Conservation (phyloP, 2,888 invertebrate species). For the Dendrolimus pini region DNA sequence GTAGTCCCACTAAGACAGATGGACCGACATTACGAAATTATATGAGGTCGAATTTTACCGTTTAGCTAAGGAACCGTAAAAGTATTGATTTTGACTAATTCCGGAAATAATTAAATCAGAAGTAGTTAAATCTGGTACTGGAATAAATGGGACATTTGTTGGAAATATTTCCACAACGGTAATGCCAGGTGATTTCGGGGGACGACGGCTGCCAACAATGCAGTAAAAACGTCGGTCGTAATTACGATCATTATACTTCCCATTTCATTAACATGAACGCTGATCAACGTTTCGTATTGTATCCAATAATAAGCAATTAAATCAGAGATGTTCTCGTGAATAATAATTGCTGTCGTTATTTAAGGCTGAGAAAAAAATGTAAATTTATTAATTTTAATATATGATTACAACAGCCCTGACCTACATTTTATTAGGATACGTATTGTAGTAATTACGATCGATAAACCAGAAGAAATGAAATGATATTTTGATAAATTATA, state of each 20-base stretch:
- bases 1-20: too few species aligned
- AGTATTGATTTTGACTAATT: constrained; percentile 17
- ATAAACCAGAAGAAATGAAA: too few species aligned
- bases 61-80: too few species aligned
- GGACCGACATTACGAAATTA: too few species aligned
- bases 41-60: too few species aligned
- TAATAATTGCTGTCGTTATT: not conserved
- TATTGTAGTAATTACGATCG: too few species aligned
- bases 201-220: constrained; percentile 56
- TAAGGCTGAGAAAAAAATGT: not conserved
- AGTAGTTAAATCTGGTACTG: constrained; percentile 61
- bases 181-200: constrained; percentile 67
- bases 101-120: constrained; percentile 56
- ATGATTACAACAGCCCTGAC: too few species aligned
- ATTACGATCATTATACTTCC: constrained; percentile 67
- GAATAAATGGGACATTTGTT: constrained; percentile 65
- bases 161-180: constrained; percentile 64
- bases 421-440: too few species aligned
- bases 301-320: constrained; percentile 2
- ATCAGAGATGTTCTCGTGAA: not conserved
- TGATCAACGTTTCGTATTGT: constrained; percentile 52
- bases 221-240: constrained; percentile 63
- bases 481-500: too few species aligned
- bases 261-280: constrained; percentile 65
- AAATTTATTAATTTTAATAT: too few species aligned